Percentiles rank a stretch among this genome's conserved stretches.
Evolutionary conservation across 2,113 vertebrate species (phyloP).

Genomic region (Nothocercus julius): DNA sequence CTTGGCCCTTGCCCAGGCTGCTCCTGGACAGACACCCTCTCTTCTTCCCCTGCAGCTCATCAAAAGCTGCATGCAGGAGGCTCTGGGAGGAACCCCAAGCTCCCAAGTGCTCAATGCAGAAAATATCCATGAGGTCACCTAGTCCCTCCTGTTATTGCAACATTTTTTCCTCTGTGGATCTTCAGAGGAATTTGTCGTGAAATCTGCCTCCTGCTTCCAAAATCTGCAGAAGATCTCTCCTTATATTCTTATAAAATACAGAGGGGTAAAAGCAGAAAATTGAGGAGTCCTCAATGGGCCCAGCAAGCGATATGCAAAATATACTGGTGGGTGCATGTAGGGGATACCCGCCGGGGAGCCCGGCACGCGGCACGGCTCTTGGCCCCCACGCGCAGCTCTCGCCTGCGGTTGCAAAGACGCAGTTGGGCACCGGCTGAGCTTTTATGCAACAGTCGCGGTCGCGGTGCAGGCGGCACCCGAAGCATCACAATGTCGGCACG

Average conservation of each 20-base stretch:
- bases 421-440: neutral
- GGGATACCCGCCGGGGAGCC: accelerated
- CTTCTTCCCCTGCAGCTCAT: neutral
- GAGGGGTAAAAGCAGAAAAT: neutral
- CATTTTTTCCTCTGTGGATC: neutral
- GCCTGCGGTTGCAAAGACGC: neutral
- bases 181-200: neutral
- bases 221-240: neutral
- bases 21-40: neutral
- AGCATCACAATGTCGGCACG: neutral
- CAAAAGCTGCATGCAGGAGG: neutral
- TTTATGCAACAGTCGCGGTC: neutral
- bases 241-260: accelerated
- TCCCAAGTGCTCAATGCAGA: neutral
- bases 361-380: accelerated
- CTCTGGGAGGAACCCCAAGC: neutral
- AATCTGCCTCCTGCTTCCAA: neutral
- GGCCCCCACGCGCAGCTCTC: neutral
- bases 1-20: neutral
- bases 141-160: neutral
- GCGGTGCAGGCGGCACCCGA: too few species aligned
- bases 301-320: accelerated
- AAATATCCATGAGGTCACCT: neutral
- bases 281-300: neutral
- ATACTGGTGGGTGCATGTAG: accelerated